Base-by-base conservation (phyloP, 1,140 invertebrate genomes). In the Ostrea edulis region DNA sequence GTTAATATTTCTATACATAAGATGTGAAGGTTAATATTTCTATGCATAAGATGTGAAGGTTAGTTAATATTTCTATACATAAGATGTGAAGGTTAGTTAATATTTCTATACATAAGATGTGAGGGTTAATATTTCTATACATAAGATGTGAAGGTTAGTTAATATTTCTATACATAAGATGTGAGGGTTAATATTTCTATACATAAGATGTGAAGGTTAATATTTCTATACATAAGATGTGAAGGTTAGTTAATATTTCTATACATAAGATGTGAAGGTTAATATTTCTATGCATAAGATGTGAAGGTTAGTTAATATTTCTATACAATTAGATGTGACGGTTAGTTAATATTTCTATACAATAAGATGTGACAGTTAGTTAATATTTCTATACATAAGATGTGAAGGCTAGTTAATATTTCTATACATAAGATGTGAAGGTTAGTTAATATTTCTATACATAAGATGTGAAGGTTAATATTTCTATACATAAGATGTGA, bases 291-390 rank as follows among this genome's bases (percentile, higher is more conserved):
- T 44, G 5, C 35, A 44, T n/a, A n/a, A n/a, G n/a, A n/a, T 62
- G 91, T 89, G 20, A 90, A 92, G 88, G 92, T 92, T 82, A 87
- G 88, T 82, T 44, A n/a, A 8, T 82, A 8, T 82, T 65, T 22
- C 2, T 65, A 44, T 44, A 44, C 35, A 44, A n/a, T n/a, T n/a
- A n/a, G n/a, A n/a, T 62, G 91, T 89, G 20, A 90, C 92, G 88
- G 92, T 92, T 82, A 87, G 88, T 82, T 44, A n/a, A 8, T 82
- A 8, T 82, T 65, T 22, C 2, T 65, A 44, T 44, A 44, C 35
- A 44, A n/a, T n/a, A n/a, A n/a, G n/a, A n/a, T 62, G 91, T 89
- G 20, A 90, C 92, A 87, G 92, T 92, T 82, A 87, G 88, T 82
- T 44, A n/a, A 8, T 82, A 8, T 82, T 65, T 22, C 2, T 65